Evolutionary conservation across 2,888 invertebrate genomes (phyloP).

Genomic region (Drosophila putrida): DNA sequence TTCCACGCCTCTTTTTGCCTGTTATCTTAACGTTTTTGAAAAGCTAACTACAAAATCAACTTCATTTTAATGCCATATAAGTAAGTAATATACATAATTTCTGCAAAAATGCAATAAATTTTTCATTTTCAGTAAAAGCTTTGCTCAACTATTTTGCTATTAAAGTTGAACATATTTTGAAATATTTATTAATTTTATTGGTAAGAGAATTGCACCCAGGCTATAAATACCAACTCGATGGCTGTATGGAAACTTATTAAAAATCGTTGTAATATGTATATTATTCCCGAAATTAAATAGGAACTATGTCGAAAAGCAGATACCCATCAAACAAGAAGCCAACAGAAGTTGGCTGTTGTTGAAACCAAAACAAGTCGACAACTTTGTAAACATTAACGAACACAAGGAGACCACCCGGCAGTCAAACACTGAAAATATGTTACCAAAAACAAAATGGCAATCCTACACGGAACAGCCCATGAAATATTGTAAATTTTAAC

Average conservation of each 20-base stretch:
- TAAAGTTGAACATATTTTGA: background rate
- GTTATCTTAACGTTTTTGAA: too few relatives aligned
- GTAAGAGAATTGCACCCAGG: background rate
- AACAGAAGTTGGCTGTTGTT: constrained; percentile 10
- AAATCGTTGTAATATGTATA: background rate
- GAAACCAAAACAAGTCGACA: constrained; percentile 22
- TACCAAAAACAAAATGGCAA: constrained; percentile 40
- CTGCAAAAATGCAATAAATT: background rate
- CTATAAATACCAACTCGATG: background rate
- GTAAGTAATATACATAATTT: background rate
- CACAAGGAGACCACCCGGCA: constrained; percentile 2
- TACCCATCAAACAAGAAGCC: constrained; percentile 25
- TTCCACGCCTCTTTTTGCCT: too few relatives aligned
- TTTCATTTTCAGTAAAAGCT: background rate
- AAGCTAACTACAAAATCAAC: too few relatives aligned
- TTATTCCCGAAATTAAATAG: constrained; percentile 4
- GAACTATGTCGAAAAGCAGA: constrained; percentile 11
- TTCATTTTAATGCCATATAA: background rate
- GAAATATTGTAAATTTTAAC: constrained; percentile 71
- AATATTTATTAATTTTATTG: background rate
- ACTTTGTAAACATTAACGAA: constrained; percentile 29
- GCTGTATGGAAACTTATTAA: background rate
- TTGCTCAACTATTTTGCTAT: background rate
- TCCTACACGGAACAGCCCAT: constrained; percentile 49
- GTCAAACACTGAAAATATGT: constrained; percentile 23